phyloP scores from a whole-genome alignment of 1,140 invertebrate species.

The Trinorchestia longiramus region DNA sequence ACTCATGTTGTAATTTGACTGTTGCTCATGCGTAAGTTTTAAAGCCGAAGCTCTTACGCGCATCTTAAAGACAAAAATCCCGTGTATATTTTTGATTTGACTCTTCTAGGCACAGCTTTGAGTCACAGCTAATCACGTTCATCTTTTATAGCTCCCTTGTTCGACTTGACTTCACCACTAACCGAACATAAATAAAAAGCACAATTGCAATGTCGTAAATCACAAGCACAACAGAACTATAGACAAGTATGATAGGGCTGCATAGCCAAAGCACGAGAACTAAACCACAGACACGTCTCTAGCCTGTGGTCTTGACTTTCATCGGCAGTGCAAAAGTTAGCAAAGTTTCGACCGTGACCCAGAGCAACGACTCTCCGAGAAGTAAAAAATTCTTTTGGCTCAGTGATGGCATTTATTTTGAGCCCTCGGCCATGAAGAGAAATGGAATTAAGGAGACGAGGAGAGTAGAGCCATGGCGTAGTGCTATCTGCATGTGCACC shows the following conservation, averaged over 20 bases:
- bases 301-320: background rate
- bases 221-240: background rate
- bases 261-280: background rate
- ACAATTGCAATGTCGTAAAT: too few relatives aligned
- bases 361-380: background rate
- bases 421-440: background rate
- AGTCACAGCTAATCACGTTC: too few relatives aligned
- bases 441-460: background rate
- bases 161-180: background rate
- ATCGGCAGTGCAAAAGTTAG: background rate
- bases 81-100: too few relatives aligned
- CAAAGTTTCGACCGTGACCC: background rate
- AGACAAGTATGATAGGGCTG: background rate
- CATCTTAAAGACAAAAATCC: background rate
- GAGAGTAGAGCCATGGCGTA: background rate
- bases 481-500: background rate
- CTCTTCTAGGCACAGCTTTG: too few relatives aligned
- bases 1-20: background rate
- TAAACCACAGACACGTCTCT: background rate
- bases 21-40: background rate
- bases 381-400: background rate
- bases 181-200: too few relatives aligned
- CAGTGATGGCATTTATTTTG: constrained; percentile 8
- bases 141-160: too few relatives aligned
- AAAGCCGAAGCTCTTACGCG: background rate